Evolutionary conservation across 2,888 invertebrate genomes (phyloP).

Genomic region (Ligdia adustata): DNA sequence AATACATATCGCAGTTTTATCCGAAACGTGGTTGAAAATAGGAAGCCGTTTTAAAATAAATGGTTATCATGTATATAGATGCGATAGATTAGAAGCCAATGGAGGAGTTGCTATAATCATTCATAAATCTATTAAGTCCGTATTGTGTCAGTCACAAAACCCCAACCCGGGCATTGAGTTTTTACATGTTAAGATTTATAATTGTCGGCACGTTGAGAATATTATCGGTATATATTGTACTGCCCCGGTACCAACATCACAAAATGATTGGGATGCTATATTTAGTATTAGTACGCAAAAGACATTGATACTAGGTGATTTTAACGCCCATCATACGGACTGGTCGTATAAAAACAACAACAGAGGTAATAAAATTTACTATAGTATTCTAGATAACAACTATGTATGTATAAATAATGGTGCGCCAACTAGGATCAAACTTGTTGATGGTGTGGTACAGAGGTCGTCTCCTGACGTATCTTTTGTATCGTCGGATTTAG

Average conservation of each 20-base stretch:
- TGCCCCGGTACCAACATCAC: slow-evolving; percentile 13
- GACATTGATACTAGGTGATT: slow-evolving; percentile 26
- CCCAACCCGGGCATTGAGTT: slow-evolving; percentile 29
- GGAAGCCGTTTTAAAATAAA: not conserved
- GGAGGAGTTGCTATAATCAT: not conserved
- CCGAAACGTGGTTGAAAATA: not conserved
- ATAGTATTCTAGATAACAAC: slow-evolving; percentile 12
- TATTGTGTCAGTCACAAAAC: not conserved
- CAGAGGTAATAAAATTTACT: slow-evolving; percentile 13
- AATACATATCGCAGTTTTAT: too few species aligned
- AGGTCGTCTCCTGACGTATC: slow-evolving; percentile 17
- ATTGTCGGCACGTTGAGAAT: slow-evolving; percentile 11
- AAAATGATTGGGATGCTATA: slow-evolving; percentile 29
- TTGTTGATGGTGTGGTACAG: slow-evolving; percentile 19
- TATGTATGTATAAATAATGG: slow-evolving; percentile 27
- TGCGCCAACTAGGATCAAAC: slow-evolving; percentile 22
- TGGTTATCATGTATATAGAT: not conserved
- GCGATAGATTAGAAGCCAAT: not conserved
- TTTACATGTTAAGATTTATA: slow-evolving; percentile 13
- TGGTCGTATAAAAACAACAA: slow-evolving; percentile 19
- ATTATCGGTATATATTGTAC: slow-evolving; percentile 32
- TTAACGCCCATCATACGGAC: slow-evolving; percentile 29
- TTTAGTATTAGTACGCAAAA: slow-evolving; percentile 13
- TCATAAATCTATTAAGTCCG: not conserved
- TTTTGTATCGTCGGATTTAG: slow-evolving; percentile 16